Conservation (phyloP, 2,797 vertebrate genomes). For the Perodicticus potto region DNA sequence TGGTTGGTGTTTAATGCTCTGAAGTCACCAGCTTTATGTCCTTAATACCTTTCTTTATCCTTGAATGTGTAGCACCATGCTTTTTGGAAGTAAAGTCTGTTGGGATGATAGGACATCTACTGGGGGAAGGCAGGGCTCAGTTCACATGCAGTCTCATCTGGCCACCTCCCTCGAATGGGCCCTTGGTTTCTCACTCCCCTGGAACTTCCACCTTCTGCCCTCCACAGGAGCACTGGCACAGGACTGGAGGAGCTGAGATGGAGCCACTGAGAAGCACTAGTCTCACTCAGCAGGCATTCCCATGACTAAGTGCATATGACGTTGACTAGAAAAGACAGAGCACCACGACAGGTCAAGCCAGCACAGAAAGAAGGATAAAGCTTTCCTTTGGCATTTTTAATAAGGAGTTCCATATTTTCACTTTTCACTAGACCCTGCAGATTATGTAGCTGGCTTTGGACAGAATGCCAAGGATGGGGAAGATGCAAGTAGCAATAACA, state of each 20-base stretch:
- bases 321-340: not conserved
- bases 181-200: not conserved
- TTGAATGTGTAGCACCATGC: not conserved
- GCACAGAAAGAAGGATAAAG: not conserved
- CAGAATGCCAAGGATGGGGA: not conserved
- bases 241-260: accelerated
- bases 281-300: not conserved
- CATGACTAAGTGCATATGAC: too few relatives aligned
- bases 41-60: not conserved
- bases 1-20: not conserved
- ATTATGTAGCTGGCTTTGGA: not conserved
- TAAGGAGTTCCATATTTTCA: not conserved
- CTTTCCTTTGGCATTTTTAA: not conserved
- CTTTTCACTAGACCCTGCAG: not conserved
- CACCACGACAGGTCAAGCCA: not conserved
- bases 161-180: not conserved
- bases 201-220: not conserved
- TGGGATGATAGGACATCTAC: not conserved
- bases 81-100: not conserved
- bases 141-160: not conserved
- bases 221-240: accelerated
- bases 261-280: not conserved
- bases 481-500: not conserved
- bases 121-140: not conserved
- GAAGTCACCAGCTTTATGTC: too few relatives aligned